phyloP scores from a whole-genome alignment of 2,888 invertebrate genomes.

The Drosophila prolongata region DNA sequence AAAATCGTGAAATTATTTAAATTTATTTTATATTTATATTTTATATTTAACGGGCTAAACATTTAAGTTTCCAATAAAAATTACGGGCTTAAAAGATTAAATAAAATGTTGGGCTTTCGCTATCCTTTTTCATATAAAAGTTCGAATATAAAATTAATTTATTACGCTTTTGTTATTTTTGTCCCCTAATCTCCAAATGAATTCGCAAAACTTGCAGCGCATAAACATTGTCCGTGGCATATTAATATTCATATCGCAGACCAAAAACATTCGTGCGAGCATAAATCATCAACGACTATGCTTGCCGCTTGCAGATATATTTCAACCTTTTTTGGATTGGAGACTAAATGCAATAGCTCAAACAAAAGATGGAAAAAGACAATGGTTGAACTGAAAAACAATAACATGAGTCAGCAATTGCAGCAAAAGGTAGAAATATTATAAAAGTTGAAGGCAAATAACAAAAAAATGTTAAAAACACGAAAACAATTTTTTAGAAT shows the following conservation, averaged over 20 bases:
- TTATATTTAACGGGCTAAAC: too few relatives aligned
- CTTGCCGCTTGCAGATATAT: slow-evolving; percentile 8
- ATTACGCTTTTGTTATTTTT: too few relatives aligned
- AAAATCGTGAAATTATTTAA: too few relatives aligned
- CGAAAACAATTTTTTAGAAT: too few relatives aligned
- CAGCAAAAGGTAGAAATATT: background rate
- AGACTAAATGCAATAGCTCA: slow-evolving; percentile 9
- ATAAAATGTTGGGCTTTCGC: too few relatives aligned
- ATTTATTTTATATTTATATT: too few relatives aligned
- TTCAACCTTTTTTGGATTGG: slow-evolving; percentile 14
- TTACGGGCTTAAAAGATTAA: too few relatives aligned
- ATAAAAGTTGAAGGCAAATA: background rate
- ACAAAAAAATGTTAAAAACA: too few relatives aligned
- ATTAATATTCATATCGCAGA: slow-evolving; percentile 35
- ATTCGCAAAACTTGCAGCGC: background rate
- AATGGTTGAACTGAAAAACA: slow-evolving; percentile 8
- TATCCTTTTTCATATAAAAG: too few relatives aligned
- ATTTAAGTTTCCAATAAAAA: too few relatives aligned
- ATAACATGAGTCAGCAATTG: slow-evolving; percentile 20
- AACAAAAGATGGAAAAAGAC: slow-evolving; percentile 17
- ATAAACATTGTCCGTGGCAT: slow-evolving; percentile 8
- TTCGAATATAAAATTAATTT: too few relatives aligned
- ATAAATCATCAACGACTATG: slow-evolving; percentile 63
- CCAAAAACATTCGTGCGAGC: slow-evolving; percentile 64
- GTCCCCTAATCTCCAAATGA: too few relatives aligned